phyloP scores from a whole-genome alignment of 1,140 invertebrate species.

The Charaxes varanes region DNA sequence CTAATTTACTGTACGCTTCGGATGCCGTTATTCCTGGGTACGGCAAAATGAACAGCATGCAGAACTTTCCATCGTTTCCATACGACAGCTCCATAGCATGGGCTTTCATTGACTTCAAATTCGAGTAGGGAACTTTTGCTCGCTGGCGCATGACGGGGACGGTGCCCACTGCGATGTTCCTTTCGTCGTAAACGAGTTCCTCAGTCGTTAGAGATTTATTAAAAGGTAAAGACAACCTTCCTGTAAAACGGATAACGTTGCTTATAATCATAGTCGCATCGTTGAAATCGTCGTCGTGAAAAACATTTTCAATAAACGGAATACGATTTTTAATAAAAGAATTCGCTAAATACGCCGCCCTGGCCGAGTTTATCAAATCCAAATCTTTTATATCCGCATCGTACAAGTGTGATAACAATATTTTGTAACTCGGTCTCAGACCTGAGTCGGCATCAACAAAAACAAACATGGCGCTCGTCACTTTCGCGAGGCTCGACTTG shows the following conservation, averaged over 20 bases:
- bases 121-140: slow-evolving; percentile 59
- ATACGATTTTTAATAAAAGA: slow-evolving; percentile 29
- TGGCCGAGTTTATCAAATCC: slow-evolving; percentile 34
- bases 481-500: too few relatives aligned
- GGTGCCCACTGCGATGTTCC: slow-evolving; percentile 50
- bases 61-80: slow-evolving; percentile 45
- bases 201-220: slow-evolving; percentile 73
- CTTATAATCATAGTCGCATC: slow-evolving; percentile 81
- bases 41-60: slow-evolving; percentile 39
- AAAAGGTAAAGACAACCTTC: slow-evolving; percentile 82
- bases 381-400: slow-evolving; percentile 25
- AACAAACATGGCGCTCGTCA: slow-evolving; percentile 37
- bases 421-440: background rate
- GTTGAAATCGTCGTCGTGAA: slow-evolving; percentile 51
- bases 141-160: slow-evolving; percentile 76
- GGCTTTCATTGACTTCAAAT: slow-evolving; percentile 70
- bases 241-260: slow-evolving; percentile 88
- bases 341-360: slow-evolving; percentile 31
- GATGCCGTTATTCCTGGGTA: slow-evolving; percentile 22
- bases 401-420: slow-evolving; percentile 24
- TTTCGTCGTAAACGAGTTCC: slow-evolving; percentile 66
- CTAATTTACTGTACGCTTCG: slow-evolving; percentile 33
- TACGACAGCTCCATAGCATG: slow-evolving; percentile 72
- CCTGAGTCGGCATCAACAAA: slow-evolving; percentile 38
- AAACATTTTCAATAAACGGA: slow-evolving; percentile 29